Evolutionary conservation across 1,140 invertebrate species (phyloP), one percentile per base, ranked within the genome.

Genomic region (Hylyphantes graminicola): DNA sequence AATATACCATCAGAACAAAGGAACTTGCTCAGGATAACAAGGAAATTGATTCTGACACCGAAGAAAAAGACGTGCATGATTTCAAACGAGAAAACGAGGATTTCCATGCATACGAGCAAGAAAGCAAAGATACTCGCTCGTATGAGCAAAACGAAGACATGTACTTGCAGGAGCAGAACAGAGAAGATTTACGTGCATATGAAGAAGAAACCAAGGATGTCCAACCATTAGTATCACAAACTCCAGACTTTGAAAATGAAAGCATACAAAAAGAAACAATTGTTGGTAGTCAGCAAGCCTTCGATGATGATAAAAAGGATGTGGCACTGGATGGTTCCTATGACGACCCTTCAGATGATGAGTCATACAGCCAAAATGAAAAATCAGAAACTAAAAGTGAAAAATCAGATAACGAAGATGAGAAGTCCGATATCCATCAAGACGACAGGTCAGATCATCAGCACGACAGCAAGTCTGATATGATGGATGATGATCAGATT

Each of bases 381-480:
- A 74, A 83, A n/a, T 83, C 80, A 17, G 80, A 83, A 83, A 74
- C 70, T 17, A 57, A 48, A 53, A 83, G 80, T 11, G 68, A 81
- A 63, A 81, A 81, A 63, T 73, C 79, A 15, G 79, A 81, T 53
- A 68, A 9, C 0, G 77, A 59, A 48, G 67, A 80, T 70, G 79
- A 83, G 19, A 83, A 75, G 19, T 83, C 80, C 53, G 80, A 83
- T 15, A 19, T 74, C 7, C 72, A 83, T 57, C 19, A 54, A 2
- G 80, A 83, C 75, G 80, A 83, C 15, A 83, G 35, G 55, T 83
- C 80, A 15, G 80, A 83, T 48, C 21, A 83, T 57, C 80, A 83
- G 12, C 59, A 65, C 19, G 80, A 83, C 50, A 63, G 70, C 17
- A 83, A 83, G 19, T 73, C 79, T 0, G 79, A 81, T 12, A 51